A percentile compares a stretch with the other conserved stretches of the same genome.
Conservation (phyloP, 2,113 vertebrate genomes). For the Melanostigma gelatinosum region DNA sequence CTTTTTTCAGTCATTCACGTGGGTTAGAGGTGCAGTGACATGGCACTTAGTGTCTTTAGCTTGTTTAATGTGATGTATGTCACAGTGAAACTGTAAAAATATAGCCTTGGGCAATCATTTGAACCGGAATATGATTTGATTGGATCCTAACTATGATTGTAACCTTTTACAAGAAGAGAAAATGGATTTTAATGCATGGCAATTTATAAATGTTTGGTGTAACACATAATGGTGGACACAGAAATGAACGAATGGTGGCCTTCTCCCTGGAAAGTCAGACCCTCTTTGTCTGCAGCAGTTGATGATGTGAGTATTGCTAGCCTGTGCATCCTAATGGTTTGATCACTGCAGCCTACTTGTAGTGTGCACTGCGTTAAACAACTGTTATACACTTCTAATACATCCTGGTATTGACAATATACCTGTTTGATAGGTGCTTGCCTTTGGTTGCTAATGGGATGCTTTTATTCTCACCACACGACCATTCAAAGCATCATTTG, state of each 20-base stretch:
- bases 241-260: neutral
- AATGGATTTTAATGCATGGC: neutral
- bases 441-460: constrained; percentile 18
- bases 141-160: neutral
- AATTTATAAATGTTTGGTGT: neutral
- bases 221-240: neutral
- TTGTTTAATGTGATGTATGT: neutral
- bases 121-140: neutral
- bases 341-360: neutral
- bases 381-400: constrained; percentile 35
- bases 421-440: neutral
- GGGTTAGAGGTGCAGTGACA: neutral
- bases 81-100: neutral
- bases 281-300: neutral
- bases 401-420: constrained; percentile 41
- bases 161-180: neutral
- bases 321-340: neutral
- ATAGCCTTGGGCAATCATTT: neutral
- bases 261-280: neutral
- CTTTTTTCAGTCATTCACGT: neutral
- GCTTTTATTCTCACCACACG: constrained; percentile 32
- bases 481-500: constrained; percentile 3
- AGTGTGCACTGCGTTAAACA: constrained; percentile 9
- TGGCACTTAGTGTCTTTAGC: neutral
- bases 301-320: neutral